phyloP scores from a whole-genome alignment of 2,888 invertebrate species.

The Conops quadrifasciatus region DNA sequence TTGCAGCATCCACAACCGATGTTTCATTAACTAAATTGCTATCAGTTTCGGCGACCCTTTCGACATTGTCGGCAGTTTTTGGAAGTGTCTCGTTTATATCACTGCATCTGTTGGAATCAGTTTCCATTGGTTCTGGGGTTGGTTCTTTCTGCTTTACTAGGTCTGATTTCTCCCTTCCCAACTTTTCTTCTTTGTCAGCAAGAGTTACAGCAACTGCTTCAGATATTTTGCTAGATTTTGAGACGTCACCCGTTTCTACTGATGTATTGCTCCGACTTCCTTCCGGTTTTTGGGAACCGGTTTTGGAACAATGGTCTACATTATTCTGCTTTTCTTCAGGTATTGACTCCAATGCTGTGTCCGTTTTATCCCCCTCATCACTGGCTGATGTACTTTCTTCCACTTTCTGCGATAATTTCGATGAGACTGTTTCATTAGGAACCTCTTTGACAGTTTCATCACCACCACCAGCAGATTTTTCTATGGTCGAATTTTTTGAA shows the following conservation, averaged over 20 bases:
- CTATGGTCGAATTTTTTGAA: constrained; percentile 42
- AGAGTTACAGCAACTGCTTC: constrained; percentile 15
- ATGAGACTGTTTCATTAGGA: constrained; percentile 33
- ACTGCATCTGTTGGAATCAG: constrained; percentile 52
- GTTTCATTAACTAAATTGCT: neutral
- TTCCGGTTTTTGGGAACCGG: constrained; percentile 24
- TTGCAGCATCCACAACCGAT: constrained; percentile 41
- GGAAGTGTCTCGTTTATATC: constrained; percentile 34
- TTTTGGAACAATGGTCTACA: constrained; percentile 43
- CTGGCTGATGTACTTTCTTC: constrained; percentile 18
- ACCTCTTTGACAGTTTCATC: constrained; percentile 38
- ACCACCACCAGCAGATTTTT: constrained; percentile 40
- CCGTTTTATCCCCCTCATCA: constrained; percentile 44
- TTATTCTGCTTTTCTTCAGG: constrained; percentile 48
- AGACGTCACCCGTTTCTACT: constrained; percentile 43
- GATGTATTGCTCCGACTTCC: constrained; percentile 30
- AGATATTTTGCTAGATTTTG: neutral
- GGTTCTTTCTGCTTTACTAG: constrained; percentile 50
- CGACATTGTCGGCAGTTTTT: neutral
- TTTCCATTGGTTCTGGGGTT: constrained; percentile 61
- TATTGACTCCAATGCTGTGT: constrained; percentile 39
- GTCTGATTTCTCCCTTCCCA: too few relatives aligned
- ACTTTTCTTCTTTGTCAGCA: too few relatives aligned
- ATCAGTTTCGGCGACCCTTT: constrained; percentile 17
- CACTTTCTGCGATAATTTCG: constrained; percentile 26